Evolutionary conservation across 2,888 invertebrate genomes (phyloP).

Genomic region (Rhogogaster chlorosoma): DNA sequence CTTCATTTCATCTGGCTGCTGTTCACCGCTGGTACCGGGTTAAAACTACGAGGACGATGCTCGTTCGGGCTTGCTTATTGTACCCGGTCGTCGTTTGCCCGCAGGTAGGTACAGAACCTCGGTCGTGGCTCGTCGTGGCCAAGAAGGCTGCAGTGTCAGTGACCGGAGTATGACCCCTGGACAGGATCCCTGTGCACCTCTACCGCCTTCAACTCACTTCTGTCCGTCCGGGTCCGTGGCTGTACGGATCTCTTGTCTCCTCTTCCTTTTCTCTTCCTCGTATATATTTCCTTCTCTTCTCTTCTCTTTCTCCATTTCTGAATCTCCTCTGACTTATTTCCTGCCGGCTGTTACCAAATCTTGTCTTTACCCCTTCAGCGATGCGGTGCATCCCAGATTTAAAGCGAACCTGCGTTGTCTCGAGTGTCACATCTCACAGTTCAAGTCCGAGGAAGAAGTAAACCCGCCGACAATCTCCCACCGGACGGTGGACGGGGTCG

Average conservation of each 20-base stretch:
- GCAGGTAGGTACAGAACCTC: conserved; percentile 18
- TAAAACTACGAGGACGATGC: neutral
- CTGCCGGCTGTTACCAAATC: neutral
- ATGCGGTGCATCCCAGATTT: too few species aligned
- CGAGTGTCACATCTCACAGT: conserved; percentile 40
- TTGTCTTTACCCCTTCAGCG: neutral
- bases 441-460: neutral
- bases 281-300: neutral
- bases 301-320: neutral
- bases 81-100: conserved; percentile 7
- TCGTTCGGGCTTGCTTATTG: neutral
- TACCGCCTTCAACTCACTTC: conserved; percentile 35
- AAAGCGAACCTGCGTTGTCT: conserved; percentile 36
- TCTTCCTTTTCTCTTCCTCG: neutral
- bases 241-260: neutral
- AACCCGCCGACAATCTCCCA: neutral
- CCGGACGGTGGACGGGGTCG: neutral
- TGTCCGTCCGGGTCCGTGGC: conserved; percentile 26
- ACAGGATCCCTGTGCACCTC: conserved; percentile 48
- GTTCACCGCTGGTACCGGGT: neutral
- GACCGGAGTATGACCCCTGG: conserved; percentile 74
- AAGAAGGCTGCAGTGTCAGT: conserved; percentile 72
- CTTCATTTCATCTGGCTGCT: neutral
- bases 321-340: neutral
- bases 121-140: conserved; percentile 56